Conservation (phyloP, 2,888 invertebrate species). For the Pseudococcus longispinus region DNA sequence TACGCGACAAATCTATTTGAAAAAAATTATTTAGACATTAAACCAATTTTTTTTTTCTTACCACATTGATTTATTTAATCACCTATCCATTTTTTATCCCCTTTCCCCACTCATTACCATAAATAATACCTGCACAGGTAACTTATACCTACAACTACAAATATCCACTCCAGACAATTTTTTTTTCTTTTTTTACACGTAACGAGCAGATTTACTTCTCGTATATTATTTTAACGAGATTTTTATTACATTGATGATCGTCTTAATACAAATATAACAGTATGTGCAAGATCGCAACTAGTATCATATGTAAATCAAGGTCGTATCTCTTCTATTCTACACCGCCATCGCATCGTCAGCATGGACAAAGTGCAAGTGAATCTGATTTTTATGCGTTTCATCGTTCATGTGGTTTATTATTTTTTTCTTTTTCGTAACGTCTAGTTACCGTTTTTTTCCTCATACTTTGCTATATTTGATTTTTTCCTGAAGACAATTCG, state of each 20-base stretch:
- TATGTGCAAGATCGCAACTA: not conserved
- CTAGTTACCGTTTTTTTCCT: slow-evolving; percentile 15
- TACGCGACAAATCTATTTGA: not conserved
- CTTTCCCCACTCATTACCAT: not conserved
- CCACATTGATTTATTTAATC: not conserved
- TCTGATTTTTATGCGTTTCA: slow-evolving; percentile 36
- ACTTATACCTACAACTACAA: not conserved
- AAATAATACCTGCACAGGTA: not conserved
- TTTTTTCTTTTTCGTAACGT: not conserved
- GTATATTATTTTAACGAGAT: slow-evolving; percentile 33
- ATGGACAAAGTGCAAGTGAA: slow-evolving; percentile 29
- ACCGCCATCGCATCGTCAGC: slow-evolving; percentile 13
- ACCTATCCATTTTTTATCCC: not conserved
- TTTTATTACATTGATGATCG: slow-evolving; percentile 36
- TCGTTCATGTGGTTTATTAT: slow-evolving; percentile 13
- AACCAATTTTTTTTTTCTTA: not conserved
- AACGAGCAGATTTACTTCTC: not conserved
- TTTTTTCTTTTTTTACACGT: not conserved
- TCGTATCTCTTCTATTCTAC: not conserved
- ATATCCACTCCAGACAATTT: not conserved
- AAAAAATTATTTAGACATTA: not conserved
- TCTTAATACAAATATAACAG: slow-evolving; percentile 16
- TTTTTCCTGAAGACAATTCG: not conserved
- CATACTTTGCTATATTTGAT: not conserved
- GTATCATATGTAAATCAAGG: slow-evolving; percentile 39